These are phyloP conservation scores for Deilephila porcellus DNA, from an alignment of 2,888 invertebrate species.

Conservation along the genomic window DNA sequence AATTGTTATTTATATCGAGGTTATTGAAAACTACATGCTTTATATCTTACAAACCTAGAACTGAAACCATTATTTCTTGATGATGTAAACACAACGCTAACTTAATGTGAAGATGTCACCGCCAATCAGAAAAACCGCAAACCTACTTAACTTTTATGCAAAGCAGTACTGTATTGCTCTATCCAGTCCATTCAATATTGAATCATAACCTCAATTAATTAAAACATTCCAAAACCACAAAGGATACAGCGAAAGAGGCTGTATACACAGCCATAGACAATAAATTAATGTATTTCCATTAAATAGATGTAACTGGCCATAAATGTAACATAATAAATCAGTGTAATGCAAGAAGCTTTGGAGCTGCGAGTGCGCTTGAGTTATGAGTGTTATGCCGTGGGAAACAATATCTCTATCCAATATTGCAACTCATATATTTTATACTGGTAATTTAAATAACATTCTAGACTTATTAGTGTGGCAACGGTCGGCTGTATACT, in stretches of 20 bases:
- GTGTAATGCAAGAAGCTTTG: conserved; percentile 18
- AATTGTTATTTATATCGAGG: too few relatives aligned
- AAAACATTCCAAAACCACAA: neutral
- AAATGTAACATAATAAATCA: conserved; percentile 24
- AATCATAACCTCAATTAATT: too few relatives aligned
- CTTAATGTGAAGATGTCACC: too few relatives aligned
- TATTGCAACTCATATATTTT: conserved; percentile 9
- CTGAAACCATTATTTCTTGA: too few relatives aligned
- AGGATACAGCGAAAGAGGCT: neutral
- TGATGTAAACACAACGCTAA: too few relatives aligned
- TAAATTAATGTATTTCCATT: neutral
- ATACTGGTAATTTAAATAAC: conserved; percentile 1
- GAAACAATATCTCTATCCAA: conserved; percentile 7
- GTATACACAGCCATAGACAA: neutral
- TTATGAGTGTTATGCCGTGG: conserved; percentile 13
- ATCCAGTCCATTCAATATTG: too few relatives aligned
- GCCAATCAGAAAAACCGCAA: too few relatives aligned
- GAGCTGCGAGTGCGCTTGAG: conserved; percentile 4
- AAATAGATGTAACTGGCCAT: conserved; percentile 8
- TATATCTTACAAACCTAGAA: too few relatives aligned
- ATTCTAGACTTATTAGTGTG: neutral
- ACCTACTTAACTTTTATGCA: too few relatives aligned
- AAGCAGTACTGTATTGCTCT: too few relatives aligned
- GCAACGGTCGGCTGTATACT: neutral
- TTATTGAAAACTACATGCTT: too few relatives aligned